Conservation (phyloP, 2,113 vertebrate genomes). For the Rhodinocichla rosea region DNA sequence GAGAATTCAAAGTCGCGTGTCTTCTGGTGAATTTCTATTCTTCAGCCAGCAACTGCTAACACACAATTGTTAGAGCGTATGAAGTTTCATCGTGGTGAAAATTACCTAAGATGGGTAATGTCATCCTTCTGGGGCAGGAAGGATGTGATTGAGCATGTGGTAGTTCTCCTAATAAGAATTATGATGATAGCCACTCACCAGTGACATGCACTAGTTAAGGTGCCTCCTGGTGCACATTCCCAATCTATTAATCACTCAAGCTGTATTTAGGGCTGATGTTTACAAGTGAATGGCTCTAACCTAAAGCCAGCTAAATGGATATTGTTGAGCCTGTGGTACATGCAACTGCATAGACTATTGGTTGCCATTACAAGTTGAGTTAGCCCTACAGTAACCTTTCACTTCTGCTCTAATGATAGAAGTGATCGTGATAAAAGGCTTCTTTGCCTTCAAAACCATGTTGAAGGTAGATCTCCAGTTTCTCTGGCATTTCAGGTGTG, state of each 20-base stretch:
- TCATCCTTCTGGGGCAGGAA: neutral
- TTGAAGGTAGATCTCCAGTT: neutral
- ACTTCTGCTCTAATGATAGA: slow-evolving; percentile 51
- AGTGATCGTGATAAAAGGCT: slow-evolving; percentile 35
- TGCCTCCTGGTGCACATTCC: neutral
- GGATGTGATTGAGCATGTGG: neutral
- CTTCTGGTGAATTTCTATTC: neutral
- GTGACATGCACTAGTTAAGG: neutral
- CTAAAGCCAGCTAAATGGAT: slow-evolving; percentile 21
- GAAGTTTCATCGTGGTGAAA: neutral
- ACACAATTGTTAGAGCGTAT: neutral
- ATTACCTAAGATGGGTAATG: neutral
- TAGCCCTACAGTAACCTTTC: slow-evolving; percentile 58
- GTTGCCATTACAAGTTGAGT: slow-evolving; percentile 56
- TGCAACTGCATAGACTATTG: slow-evolving; percentile 14
- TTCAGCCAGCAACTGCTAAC: neutral
- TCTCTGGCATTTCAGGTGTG: neutral
- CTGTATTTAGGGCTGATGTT: neutral
- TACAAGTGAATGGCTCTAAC: slow-evolving; percentile 14
- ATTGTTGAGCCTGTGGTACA: slow-evolving; percentile 15
- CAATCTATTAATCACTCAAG: neutral
- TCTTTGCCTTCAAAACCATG: slow-evolving; percentile 49
- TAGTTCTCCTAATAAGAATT: neutral
- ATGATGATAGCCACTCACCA: neutral
- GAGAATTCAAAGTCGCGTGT: neutral